Conservation (phyloP, 2,113 vertebrate genomes). For the Pipra filicauda region DNA sequence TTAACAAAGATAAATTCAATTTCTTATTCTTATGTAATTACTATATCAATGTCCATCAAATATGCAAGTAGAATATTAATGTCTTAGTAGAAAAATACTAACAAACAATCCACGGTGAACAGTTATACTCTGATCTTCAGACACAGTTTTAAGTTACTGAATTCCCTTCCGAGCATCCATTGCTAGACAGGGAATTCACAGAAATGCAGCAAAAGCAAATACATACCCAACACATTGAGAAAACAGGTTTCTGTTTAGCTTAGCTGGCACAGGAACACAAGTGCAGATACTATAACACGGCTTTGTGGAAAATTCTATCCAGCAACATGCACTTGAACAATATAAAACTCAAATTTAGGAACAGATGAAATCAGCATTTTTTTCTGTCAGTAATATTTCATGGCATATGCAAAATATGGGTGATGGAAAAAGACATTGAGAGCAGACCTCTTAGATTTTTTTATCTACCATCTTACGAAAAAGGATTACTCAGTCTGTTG, state of each 20-base stretch:
- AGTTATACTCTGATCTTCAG: not conserved
- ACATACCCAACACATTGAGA: not conserved
- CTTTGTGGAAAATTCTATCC: not conserved
- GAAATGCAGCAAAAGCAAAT: not conserved
- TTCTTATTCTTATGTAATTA: not conserved
- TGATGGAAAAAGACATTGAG: not conserved
- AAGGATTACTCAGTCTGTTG: not conserved
- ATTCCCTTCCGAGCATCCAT: not conserved
- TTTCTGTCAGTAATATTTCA: not conserved
- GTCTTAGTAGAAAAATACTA: not conserved
- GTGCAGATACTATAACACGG: fast-evolving
- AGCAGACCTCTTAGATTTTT: not conserved
- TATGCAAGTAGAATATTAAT: not conserved
- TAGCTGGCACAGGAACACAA: not conserved
- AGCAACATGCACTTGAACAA: not conserved
- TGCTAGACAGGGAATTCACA: not conserved
- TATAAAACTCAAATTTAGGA: not conserved
- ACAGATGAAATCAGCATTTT: not conserved
- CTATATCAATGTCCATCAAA: not conserved
- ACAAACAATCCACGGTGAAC: not conserved
- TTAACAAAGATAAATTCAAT: not conserved
- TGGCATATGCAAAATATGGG: not conserved
- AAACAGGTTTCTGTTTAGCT: not conserved
- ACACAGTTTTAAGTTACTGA: not conserved
- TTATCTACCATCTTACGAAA: not conserved